Percentiles rank a stretch among this genome's conserved stretches.
Evolutionary conservation across 2,113 vertebrate species (phyloP).

Genomic region (Cochlearius cochlearius): DNA sequence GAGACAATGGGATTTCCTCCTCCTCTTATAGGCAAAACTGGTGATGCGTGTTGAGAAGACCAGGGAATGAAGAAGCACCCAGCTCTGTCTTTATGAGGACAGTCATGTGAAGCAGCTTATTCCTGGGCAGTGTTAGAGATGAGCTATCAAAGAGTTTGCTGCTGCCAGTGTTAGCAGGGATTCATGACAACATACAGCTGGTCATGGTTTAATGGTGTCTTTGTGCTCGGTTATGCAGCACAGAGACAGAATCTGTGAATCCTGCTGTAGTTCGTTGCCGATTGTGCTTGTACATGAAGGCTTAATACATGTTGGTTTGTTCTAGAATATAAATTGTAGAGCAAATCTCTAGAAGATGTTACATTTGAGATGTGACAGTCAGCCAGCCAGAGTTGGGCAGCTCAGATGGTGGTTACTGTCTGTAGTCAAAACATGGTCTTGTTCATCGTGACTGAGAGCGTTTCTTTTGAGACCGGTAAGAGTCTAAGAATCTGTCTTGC

Average conservation of each 20-base stretch:
- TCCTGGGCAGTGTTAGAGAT: background rate
- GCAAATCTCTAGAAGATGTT: background rate
- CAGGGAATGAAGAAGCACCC: background rate
- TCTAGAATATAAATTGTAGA: background rate
- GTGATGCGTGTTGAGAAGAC: background rate
- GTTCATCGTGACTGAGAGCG: background rate
- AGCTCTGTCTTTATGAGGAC: background rate
- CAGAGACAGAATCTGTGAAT: background rate
- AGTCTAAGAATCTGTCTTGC: background rate
- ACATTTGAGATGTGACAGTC: background rate
- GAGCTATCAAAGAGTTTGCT: background rate
- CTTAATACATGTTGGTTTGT: background rate
- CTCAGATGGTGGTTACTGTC: background rate
- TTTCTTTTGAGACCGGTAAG: background rate
- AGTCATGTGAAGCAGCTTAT: accelerated
- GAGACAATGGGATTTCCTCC: background rate
- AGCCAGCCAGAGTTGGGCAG: background rate
- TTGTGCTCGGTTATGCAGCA: background rate
- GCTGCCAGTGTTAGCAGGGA: background rate
- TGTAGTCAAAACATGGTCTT: background rate
- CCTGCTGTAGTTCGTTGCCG: background rate
- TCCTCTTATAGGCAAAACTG: background rate
- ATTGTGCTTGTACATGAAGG: background rate
- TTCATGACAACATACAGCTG: background rate
- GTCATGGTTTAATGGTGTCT: background rate